Percentiles rank a stretch among this genome's conserved stretches.
phyloP scores from a whole-genome alignment of 2,113 vertebrate genomes.

The Phodopus roborovskii region DNA sequence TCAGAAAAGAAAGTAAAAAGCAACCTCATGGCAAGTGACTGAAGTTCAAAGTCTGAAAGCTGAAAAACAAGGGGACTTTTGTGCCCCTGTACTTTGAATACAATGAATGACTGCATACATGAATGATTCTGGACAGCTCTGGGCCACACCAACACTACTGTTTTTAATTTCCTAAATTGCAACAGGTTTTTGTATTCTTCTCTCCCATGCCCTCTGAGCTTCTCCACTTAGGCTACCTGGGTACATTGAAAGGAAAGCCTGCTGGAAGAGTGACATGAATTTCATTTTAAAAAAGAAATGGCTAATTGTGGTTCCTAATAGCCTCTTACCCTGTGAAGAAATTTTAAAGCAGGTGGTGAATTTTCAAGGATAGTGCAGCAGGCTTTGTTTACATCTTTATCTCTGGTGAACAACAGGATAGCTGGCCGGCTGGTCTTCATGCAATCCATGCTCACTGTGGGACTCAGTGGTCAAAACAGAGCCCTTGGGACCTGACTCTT shows the following conservation, averaged over 20 bases:
- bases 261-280: slow-evolving; percentile 47
- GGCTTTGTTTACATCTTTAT: slow-evolving; percentile 55
- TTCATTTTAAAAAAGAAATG: slow-evolving; percentile 27
- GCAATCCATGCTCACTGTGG: slow-evolving; percentile 50
- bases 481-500: slow-evolving; percentile 52
- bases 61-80: background rate
- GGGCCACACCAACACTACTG: background rate
- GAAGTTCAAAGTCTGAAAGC: slow-evolving; percentile 26
- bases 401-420: background rate
- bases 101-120: background rate
- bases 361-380: slow-evolving; percentile 23
- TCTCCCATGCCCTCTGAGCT: background rate
- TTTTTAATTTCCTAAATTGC: slow-evolving; percentile 12
- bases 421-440: background rate
- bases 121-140: slow-evolving; percentile 12
- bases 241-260: slow-evolving; percentile 42
- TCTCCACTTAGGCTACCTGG: background rate
- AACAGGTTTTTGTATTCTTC: background rate
- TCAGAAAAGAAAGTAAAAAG: background rate
- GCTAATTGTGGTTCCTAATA: slow-evolving; percentile 40
- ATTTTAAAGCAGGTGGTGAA: slow-evolving; percentile 35
- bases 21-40: background rate
- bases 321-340: background rate
- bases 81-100: background rate
- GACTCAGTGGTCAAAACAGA: slow-evolving; percentile 72